Percentiles rank a stretch among this genome's conserved stretches.
These are phyloP conservation scores for Lepus timidus DNA, from an alignment of 2,113 vertebrate genomes.

Conservation along the genomic window DNA sequence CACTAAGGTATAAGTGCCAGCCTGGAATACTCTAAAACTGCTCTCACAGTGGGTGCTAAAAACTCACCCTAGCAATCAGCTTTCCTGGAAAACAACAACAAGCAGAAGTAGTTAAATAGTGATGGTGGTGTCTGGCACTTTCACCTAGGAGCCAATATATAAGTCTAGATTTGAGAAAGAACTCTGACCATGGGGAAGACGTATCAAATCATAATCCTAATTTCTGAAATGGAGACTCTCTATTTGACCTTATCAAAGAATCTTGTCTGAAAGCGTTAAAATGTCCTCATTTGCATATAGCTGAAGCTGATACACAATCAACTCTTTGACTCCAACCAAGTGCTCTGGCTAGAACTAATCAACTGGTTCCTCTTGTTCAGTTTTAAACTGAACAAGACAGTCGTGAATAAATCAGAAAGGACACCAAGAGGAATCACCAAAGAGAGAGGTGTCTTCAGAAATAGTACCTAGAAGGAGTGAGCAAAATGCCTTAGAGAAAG, in stretches of 20 bases:
- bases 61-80: not conserved
- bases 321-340: not conserved
- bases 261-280: not conserved
- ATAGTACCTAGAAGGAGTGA: not conserved
- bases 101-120: not conserved
- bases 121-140: not conserved
- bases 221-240: not conserved
- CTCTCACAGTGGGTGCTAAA: not conserved
- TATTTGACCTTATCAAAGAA: not conserved
- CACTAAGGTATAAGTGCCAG: not conserved
- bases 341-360: not conserved
- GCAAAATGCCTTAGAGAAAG: slow-evolving; percentile 1
- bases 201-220: not conserved
- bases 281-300: not conserved
- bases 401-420: slow-evolving; percentile 32
- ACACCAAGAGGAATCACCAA: not conserved
- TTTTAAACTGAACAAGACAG: not conserved
- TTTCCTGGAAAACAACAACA: not conserved
- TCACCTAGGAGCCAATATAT: not conserved
- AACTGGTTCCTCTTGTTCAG: slow-evolving; percentile 5
- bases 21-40: not conserved
- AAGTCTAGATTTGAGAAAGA: not conserved
- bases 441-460: slow-evolving; percentile 46
- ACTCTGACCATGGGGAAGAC: not conserved
- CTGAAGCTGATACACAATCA: not conserved